Base-by-base conservation (phyloP, 1,140 invertebrate species). In the Ladona fulva region DNA sequence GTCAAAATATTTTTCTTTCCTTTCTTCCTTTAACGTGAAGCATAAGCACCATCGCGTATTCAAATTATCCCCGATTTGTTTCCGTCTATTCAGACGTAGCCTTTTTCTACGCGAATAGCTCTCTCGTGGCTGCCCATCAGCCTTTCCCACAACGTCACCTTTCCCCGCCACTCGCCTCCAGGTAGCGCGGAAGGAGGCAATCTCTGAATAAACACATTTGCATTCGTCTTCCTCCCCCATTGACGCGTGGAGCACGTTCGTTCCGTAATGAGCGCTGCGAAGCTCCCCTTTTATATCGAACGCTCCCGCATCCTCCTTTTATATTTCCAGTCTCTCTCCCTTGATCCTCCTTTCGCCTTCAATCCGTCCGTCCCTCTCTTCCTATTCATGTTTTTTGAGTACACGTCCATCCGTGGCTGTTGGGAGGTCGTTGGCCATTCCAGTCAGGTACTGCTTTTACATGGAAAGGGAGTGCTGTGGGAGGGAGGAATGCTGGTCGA, bases 121-220 rank as follows among this genome's bases (percentile, higher is more conserved):
- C 52, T 6, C 3, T 22, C 44, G 10, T 66, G 52, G 52, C 52
- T 52, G 10, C 19, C 44, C n/a, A 52, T 52, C 19, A 10, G 19
- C 44, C 44, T 52, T 52, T 19, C 44, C 44, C 44, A 19, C 44
- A 52, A 10, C n/a, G n/a, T n/a, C n/a, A n/a, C n/a, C n/a, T n/a
- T n/a, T n/a, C n/a, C 44, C 44, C 44, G 10, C 19, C 10, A 52
- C 44, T 19, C 44, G 10, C 44, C 44, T 52, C 44, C 44, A 52
- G 19, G 52, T 22, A 3, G 52, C 14, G 52, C 1, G 52, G 52
- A 22, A 66, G 52, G 52, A 66, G 52, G 52, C 52, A 66, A 22
- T 66, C 16, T 16, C 52, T 66, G 52, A 66, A 66, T 66, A 66
- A 66, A 66, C 52, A 66, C 52, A 66, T 66, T 66, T 66, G 52